Percentiles rank a stretch among this genome's conserved stretches.
Conservation (phyloP, 2,797 vertebrate genomes). For the Semotilus atromaculatus region DNA sequence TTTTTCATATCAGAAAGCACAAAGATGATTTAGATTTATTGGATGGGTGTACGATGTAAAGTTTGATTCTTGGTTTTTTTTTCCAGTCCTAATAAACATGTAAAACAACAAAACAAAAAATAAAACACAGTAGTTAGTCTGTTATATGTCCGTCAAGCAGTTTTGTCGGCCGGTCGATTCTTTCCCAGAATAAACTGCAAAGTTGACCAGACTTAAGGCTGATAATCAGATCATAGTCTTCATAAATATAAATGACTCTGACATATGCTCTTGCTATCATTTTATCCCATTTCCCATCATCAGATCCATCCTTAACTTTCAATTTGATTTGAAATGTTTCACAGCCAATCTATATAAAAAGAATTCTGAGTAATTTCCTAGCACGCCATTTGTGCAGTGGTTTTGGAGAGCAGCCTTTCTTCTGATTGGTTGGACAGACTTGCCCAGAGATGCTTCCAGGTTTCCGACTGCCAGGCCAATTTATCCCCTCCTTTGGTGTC, state of each 20-base stretch:
- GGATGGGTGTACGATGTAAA: neutral
- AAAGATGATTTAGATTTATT: neutral
- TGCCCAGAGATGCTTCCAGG: constrained; percentile 4
- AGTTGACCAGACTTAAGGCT: neutral
- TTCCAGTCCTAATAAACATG: neutral
- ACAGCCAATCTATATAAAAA: constrained; percentile 30
- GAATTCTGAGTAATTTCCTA: constrained; percentile 33
- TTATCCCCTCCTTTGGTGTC: neutral
- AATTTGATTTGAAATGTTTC: neutral
- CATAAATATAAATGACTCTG: neutral
- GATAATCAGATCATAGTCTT: neutral
- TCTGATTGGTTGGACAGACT: constrained; percentile 34
- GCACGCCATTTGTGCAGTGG: constrained; percentile 10
- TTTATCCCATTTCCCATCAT: neutral
- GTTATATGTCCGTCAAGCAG: neutral
- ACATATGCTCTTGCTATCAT: constrained; percentile 9
- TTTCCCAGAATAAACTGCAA: neutral
- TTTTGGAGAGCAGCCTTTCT: constrained; percentile 46
- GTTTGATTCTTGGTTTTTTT: neutral
- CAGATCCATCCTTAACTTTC: neutral
- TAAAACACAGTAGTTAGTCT: neutral
- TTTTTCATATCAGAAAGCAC: too few relatives aligned
- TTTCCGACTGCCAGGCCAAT: neutral
- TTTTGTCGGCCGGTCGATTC: neutral
- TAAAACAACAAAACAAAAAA: neutral